Conservation (phyloP, 2,888 invertebrate genomes). For the Drosophila lutescens region DNA sequence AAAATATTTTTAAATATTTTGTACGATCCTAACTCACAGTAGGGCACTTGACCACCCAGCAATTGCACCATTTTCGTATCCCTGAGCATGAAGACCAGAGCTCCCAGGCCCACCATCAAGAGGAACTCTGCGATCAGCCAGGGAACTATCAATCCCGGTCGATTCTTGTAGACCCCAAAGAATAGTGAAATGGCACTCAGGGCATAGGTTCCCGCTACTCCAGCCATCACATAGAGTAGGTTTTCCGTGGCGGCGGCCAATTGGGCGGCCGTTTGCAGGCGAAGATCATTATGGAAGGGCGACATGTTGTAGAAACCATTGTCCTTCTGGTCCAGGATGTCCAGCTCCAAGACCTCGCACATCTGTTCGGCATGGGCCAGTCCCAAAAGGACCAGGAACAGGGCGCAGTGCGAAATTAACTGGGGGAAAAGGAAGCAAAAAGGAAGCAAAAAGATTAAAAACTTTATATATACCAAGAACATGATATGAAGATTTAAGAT, state of each 20-base stretch:
- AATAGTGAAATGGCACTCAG: slow-evolving; percentile 81
- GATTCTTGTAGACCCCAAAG: slow-evolving; percentile 82
- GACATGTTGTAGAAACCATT: slow-evolving; percentile 82
- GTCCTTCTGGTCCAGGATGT: slow-evolving; percentile 84
- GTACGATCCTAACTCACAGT: slow-evolving; percentile 72
- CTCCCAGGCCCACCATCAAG: slow-evolving; percentile 70
- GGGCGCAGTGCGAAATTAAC: slow-evolving; percentile 82
- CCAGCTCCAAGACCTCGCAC: slow-evolving; percentile 81
- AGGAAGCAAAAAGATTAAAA: too few species aligned
- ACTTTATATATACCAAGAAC: too few species aligned
- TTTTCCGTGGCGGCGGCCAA: slow-evolving; percentile 82
- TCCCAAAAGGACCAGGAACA: slow-evolving; percentile 83
- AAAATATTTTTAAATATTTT: not conserved
- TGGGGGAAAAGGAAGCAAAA: slow-evolving; percentile 47
- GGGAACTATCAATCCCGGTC: slow-evolving; percentile 81
- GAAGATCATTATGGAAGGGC: slow-evolving; percentile 81
- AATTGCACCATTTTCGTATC: slow-evolving; percentile 73
- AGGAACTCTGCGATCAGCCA: slow-evolving; percentile 83
- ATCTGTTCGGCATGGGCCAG: slow-evolving; percentile 84
- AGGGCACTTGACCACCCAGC: slow-evolving; percentile 79
- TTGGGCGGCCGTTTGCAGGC: slow-evolving; percentile 80
- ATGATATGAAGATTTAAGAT: too few species aligned
- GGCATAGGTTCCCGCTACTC: slow-evolving; percentile 75
- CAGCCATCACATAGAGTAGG: slow-evolving; percentile 77
- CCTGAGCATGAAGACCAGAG: slow-evolving; percentile 76